Evolutionary conservation across 2,888 invertebrate species (phyloP), one percentile per base, ranked within the genome.

Genomic region (Pterostichus niger): DNA sequence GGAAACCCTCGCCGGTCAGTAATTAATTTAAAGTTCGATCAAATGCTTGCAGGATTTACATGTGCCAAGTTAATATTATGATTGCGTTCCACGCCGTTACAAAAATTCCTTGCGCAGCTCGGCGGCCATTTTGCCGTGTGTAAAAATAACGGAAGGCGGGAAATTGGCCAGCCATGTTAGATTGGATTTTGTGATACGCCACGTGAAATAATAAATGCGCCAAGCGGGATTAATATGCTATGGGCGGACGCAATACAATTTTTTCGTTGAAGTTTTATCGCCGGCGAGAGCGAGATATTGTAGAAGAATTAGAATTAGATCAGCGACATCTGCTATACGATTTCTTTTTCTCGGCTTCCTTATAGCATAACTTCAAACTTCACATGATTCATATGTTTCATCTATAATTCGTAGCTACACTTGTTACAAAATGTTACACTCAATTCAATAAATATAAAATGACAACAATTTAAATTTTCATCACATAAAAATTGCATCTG

Each of bases 101-200:
- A 75, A 52, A 75, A 52, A 52, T 75, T 52, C 75, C 75, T 49
- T 33, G 49, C 49, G 68, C 68, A 44, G 40, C 68, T 71, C 44
- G 33, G 75, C 75, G 52, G 75, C 75, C 75, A 75, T 75, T 75
- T 75, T 75, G 15, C 49, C 33, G 31, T 13, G 11, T 13, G 52
- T 75, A 82, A 82, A 82, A 82, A 82, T 82, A 35, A 49, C 40
- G 75, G 64, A 82, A 82, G 82, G 82, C 82, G 82, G 82, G 82
- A 82, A 82, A 82, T 75, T 82, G 75, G 61, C 54, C 81, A 35
- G 71, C 81, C 81, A 81, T 81, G 73, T 82, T 82, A 82, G 82
- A 82, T 82, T 82, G 82, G 82, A 82, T 82, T 82, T 82, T 82
- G 82, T 59, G 82, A 82, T 82, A 82, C 82, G 82, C 75, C 73